Evolutionary conservation across 2,888 invertebrate genomes (phyloP), one percentile per base, ranked within the genome.

Genomic region (Tholera decimalis): DNA sequence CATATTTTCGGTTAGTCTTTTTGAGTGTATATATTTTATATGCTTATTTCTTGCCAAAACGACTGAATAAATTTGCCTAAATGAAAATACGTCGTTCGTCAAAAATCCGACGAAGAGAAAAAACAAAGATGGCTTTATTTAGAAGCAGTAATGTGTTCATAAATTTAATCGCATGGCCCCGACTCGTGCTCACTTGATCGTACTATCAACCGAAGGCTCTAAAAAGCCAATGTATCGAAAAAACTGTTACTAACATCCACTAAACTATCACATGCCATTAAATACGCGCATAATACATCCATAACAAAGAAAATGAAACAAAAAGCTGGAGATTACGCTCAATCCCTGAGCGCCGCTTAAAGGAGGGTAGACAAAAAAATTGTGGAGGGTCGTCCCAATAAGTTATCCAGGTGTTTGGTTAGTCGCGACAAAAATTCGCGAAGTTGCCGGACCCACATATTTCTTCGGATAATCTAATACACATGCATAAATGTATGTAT

Each of bases 381-480:
- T 58, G 41, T 53, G 39, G 69, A 70, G 63, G 82, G 77, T 77
- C 80, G 68, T 49, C 64, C 37, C 60, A 54, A 73, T 79, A 79
- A 77, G 67, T 71, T 80, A 74, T 67, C 49, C 77, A 80, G 79
- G 80, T 79, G 79, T 79, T 77, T 79, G 74, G 67, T 65, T 77
- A 80, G 77, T 73, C 51, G 54, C 64, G 41, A 62, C 59, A 64
- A 74, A 75, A 77, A 79, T 71, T 80, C 51, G 60, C 71, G 13
- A 60, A 43, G 37, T 71, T 76, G 37, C 61, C 49, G 62, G 62
- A 65, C 65, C 77, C 59, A 71, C 71, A 80, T 74, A 74, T 67
- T 80, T 71, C 33, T 58, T 47, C 58, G 77, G 70, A 79, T 80
- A 80, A 79, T 79, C 77, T 79, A 65, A 80, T 79, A 80, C 65